phyloP scores from a whole-genome alignment of 2,797 vertebrate genomes.

The Margarornis squamiger region DNA sequence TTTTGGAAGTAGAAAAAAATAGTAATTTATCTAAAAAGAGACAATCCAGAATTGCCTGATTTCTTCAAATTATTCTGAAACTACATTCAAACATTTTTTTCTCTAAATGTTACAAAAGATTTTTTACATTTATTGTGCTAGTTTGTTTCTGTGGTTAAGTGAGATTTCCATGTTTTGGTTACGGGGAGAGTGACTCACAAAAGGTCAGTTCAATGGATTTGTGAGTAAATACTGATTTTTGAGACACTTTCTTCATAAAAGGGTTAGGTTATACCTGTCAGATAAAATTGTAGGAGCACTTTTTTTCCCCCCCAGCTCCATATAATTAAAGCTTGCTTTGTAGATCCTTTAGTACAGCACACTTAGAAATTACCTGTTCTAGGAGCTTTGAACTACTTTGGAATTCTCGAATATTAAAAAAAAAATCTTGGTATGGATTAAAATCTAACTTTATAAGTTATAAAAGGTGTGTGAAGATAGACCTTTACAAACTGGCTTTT shows the following conservation, averaged over 20 bases:
- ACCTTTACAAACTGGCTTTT: neutral
- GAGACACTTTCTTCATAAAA: neutral
- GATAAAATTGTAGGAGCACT: neutral
- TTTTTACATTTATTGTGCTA: neutral
- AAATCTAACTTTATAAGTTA: neutral
- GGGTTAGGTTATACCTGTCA: neutral
- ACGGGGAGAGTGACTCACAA: neutral
- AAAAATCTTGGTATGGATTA: neutral
- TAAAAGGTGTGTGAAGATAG: neutral
- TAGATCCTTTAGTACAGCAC: neutral
- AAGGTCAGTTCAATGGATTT: neutral
- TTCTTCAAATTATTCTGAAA: neutral
- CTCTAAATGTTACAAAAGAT: neutral
- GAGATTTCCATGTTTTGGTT: neutral
- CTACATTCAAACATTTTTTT: neutral
- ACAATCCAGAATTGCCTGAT: neutral
- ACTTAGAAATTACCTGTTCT: neutral
- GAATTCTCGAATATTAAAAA: neutral
- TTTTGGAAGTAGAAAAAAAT: neutral
- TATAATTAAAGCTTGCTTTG: neutral
- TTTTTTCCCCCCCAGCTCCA: neutral
- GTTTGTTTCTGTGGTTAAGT: neutral
- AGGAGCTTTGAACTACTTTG: neutral
- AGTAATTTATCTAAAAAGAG: neutral
- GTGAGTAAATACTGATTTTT: neutral